Base-by-base conservation (phyloP, 2,888 invertebrate genomes). In the Lepidonotus clava region DNA sequence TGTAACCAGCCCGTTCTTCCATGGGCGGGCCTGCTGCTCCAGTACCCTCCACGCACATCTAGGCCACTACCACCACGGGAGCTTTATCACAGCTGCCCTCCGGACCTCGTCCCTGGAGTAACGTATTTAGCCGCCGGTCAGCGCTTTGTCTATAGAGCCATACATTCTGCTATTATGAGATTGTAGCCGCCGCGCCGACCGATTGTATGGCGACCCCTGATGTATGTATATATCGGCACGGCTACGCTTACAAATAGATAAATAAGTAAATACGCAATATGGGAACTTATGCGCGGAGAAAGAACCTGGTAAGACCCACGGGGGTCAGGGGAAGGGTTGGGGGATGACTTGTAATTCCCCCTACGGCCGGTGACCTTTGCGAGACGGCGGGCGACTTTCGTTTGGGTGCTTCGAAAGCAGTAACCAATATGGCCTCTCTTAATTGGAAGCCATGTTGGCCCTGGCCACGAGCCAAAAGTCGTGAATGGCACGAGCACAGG, bases 381-480 rank as follows among this genome's bases (percentile, higher is more conserved):
- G 71, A 34, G n/a, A 71, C 18, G 71, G 38, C 71, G 36, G 71
- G 38, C 24, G 71, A 36, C 71, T 71, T 71, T 71, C 71, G 71
- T 71, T 71, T 71, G 71, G n/a, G 36, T 71, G 71, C 34, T 71
- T 71, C 71, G 36, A 71, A 71, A 18, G 71, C 71, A 71, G 71
- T 38, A 71, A 71, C 71, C 71, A 71, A 71, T 71, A 71, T 71
- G 71, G 71, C 71, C 71, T 71, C 71, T 71, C 36, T 71, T 71
- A 71, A 71, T 71, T 71, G 71, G 71, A 71, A 71, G 71, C 71
- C 71, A 71, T 71, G 71, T 71, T 71, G 71, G 71, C 71, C 71
- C 71, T 71, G 71, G 71, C 71, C 34, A 71, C 71, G 71, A 71
- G 71, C 71, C 71, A 71, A 71, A 71, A 71, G 71, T 71, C 71